Conservation (phyloP, 2,888 invertebrate genomes). For the Oxycera nigricornis region DNA sequence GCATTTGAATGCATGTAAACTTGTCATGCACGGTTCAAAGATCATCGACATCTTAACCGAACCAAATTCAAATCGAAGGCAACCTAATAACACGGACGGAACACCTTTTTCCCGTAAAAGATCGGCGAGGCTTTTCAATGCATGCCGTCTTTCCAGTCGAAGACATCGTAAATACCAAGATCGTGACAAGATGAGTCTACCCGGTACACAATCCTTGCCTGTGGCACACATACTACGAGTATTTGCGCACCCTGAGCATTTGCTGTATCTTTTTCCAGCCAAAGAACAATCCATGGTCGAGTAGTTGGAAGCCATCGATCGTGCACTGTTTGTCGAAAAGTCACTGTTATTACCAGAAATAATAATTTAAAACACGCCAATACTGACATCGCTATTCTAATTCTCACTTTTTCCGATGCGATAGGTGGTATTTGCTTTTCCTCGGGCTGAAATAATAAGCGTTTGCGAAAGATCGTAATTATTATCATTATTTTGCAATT, state of each 20-base stretch:
- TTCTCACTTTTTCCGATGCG: not conserved
- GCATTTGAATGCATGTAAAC: not conserved
- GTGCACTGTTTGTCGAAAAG: not conserved
- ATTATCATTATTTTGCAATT: not conserved
- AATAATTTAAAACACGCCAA: not conserved
- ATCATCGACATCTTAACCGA: constrained; percentile 20
- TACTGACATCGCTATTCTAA: not conserved
- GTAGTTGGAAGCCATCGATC: not conserved
- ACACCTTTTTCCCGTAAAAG: constrained; percentile 15
- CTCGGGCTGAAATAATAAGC: not conserved
- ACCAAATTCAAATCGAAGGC: constrained; percentile 25
- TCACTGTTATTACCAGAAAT: not conserved
- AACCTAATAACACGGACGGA: constrained; percentile 27
- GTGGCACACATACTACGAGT: not conserved
- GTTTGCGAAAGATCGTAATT: not conserved
- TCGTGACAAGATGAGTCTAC: constrained; percentile 35
- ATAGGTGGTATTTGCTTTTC: not conserved
- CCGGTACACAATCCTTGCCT: not conserved
- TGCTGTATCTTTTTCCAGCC: no score
- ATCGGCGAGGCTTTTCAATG: not conserved
- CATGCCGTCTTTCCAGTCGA: not conserved
- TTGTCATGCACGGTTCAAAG: constrained; percentile 17
- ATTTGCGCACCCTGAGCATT: no score
- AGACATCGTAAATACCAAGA: constrained; percentile 29
- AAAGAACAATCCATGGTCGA: not conserved